Evolutionary conservation across 2,797 vertebrate genomes (phyloP).

Genomic region (Triplophysa yarkandensis): DNA sequence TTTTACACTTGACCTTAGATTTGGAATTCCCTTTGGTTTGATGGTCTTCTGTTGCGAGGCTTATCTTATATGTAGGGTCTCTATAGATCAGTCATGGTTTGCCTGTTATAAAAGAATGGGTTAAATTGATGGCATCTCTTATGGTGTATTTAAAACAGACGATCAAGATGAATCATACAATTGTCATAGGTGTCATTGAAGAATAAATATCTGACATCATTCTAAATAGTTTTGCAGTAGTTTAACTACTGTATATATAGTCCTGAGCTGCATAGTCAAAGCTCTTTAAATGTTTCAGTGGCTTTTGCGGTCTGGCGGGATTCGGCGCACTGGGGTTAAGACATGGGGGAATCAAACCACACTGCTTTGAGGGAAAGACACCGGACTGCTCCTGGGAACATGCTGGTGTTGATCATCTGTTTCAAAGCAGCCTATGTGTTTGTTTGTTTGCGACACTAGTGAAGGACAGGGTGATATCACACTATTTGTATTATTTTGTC

Average conservation of each 20-base stretch:
- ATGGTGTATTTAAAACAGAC: too few relatives aligned
- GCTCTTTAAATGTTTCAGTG: background rate
- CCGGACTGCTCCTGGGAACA: background rate
- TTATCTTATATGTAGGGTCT: constrained; percentile 30
- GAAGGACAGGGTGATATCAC: background rate
- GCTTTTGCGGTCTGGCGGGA: background rate
- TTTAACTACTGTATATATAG: too few relatives aligned
- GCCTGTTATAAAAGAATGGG: background rate
- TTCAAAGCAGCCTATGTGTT: background rate
- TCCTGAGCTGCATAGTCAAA: too few relatives aligned
- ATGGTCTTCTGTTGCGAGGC: constrained; percentile 1
- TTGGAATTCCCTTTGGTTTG: constrained; percentile 16
- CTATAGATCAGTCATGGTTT: background rate
- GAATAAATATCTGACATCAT: too few relatives aligned
- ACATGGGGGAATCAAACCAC: background rate
- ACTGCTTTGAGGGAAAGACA: background rate
- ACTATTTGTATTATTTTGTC: constrained; percentile 7
- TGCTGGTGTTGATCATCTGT: constrained; percentile 19
- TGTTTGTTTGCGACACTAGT: background rate
- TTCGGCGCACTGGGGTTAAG: background rate
- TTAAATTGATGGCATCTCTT: constrained; percentile 20
- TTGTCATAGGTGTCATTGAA: background rate
- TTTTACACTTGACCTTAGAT: constrained; percentile 43
- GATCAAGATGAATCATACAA: too few relatives aligned
- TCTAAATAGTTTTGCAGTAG: too few relatives aligned